Evolutionary conservation across 2,113 vertebrate species (phyloP).

Genomic region (Xiphophorus couchianus): DNA sequence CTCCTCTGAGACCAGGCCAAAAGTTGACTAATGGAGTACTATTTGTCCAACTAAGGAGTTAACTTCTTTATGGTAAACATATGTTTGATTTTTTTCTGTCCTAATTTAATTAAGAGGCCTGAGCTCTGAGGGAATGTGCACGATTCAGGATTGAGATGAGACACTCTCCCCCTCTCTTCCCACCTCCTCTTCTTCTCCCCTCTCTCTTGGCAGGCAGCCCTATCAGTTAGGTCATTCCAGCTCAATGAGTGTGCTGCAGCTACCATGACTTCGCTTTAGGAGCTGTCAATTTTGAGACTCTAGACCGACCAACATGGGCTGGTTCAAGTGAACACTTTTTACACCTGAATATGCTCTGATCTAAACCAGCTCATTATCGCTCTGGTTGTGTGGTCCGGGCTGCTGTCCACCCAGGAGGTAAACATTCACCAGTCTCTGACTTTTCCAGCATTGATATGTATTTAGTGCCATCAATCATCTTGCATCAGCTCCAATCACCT

Average conservation of each 20-base stretch:
- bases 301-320: constrained; percentile 33
- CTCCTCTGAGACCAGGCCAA: constrained; percentile 32
- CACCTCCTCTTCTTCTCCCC: constrained; percentile 16
- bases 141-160: constrained; percentile 57
- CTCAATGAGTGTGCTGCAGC: constrained; percentile 25
- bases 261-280: constrained; percentile 50
- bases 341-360: neutral
- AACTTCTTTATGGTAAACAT: constrained; percentile 55
- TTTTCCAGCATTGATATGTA: too few relatives aligned
- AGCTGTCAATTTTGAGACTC: constrained; percentile 46
- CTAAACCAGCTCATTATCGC: neutral
- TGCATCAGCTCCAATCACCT: too few relatives aligned
- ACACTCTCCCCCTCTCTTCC: constrained; percentile 10
- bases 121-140: constrained; percentile 33
- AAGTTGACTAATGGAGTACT: constrained; percentile 43
- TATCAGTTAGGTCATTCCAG: constrained; percentile 61
- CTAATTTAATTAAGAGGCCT: constrained; percentile 69
- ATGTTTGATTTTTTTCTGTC: constrained; percentile 22
- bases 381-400: neutral
- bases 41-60: constrained; percentile 52
- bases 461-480: too few relatives aligned
- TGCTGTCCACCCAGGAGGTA: neutral
- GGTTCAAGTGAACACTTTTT: constrained; percentile 28
- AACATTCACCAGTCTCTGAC: neutral
- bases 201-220: constrained; percentile 45